Evolutionary conservation across 2,888 invertebrate species (phyloP).

Genomic region (Tridacna crocea): DNA sequence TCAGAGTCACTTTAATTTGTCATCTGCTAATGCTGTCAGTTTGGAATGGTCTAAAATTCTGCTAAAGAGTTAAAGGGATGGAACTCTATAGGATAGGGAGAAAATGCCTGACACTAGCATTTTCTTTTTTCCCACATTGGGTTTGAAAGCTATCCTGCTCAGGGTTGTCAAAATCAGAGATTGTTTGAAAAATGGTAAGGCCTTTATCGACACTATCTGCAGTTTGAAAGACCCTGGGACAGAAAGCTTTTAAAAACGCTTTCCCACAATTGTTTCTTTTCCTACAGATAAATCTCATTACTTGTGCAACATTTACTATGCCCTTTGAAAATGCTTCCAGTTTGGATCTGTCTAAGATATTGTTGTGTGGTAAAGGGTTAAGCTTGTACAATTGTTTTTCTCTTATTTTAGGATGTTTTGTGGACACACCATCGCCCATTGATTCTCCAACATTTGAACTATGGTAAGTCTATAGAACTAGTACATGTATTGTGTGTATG

Average conservation of each 20-base stretch:
- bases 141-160: too few species aligned
- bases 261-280: neutral
- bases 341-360: neutral
- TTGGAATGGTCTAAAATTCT: too few species aligned
- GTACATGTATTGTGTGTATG: too few species aligned
- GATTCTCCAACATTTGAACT: conserved; percentile 75
- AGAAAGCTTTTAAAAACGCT: too few species aligned
- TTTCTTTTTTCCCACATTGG: neutral
- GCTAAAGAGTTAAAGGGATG: too few species aligned
- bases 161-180: too few species aligned
- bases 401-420: conserved; percentile 73
- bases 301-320: neutral
- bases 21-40: too few species aligned
- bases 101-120: neutral
- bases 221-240: too few species aligned
- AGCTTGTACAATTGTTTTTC: neutral
- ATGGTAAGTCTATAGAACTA: conserved; percentile 51
- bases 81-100: neutral
- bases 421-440: conserved; percentile 73
- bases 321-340: neutral
- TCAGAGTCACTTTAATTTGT: too few species aligned
- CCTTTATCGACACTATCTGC: too few species aligned
- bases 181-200: too few species aligned
- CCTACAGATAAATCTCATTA: too few species aligned
- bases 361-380: neutral